Conservation (phyloP, 1,140 invertebrate genomes). For the Ceratina japonica region DNA sequence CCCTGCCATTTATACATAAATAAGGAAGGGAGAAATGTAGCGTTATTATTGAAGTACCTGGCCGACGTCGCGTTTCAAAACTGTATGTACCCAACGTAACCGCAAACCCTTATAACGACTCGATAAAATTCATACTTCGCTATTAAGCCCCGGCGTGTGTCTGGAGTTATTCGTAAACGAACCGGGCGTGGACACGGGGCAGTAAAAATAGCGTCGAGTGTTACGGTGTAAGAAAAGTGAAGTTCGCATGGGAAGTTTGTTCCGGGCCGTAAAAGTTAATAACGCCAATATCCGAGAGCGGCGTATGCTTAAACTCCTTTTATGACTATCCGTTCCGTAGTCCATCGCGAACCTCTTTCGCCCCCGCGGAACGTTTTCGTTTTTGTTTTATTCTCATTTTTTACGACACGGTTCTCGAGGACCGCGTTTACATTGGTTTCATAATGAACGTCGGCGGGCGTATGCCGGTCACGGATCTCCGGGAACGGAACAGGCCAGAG, state of each 20-base stretch:
- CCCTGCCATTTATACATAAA: too few relatives aligned
- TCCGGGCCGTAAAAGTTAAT: slow-evolving; percentile 1
- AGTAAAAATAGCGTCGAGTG: not conserved
- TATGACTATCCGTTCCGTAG: not conserved
- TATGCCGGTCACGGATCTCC: slow-evolving; percentile 31
- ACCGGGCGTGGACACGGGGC: not conserved
- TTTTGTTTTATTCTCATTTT: not conserved
- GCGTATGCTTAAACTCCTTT: not conserved
- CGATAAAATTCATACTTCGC: too few relatives aligned
- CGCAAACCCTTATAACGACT: too few relatives aligned
- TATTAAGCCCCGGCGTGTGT: too few relatives aligned
- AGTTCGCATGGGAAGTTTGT: not conserved
- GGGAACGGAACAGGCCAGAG: not conserved
- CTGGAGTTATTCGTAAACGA: too few relatives aligned
- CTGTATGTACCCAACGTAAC: too few relatives aligned
- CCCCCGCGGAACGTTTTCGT: not conserved
- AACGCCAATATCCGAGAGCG: not conserved
- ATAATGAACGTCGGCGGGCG: slow-evolving; percentile 3
- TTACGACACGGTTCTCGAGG: not conserved
- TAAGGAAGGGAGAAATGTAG: too few relatives aligned
- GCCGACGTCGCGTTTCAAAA: too few relatives aligned
- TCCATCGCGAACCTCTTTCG: not conserved
- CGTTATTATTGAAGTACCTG: too few relatives aligned
- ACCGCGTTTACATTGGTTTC: not conserved
- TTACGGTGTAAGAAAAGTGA: not conserved